Conservation (phyloP, 1,140 invertebrate species). For the Druon quercuslanigerum region DNA sequence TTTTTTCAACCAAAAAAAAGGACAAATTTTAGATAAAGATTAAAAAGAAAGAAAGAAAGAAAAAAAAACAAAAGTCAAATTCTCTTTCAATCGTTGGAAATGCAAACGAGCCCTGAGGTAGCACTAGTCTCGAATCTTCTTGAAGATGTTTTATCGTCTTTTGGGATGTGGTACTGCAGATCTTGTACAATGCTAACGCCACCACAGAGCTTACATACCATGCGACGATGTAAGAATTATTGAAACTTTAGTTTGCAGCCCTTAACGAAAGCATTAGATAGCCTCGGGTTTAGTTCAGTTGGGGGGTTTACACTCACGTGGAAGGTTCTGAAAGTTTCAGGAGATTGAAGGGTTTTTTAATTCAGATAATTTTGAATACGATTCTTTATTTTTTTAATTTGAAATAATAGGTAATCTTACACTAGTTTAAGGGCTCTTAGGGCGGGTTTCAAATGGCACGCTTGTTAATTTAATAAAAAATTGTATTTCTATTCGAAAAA, state of each 20-base stretch:
- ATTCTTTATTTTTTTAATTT: too few species aligned
- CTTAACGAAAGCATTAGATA: slow-evolving; percentile 7
- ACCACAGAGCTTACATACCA: slow-evolving; percentile 41
- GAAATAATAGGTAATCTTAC: too few species aligned
- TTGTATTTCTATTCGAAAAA: too few species aligned
- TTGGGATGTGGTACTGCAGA: too few species aligned
- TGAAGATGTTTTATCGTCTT: slow-evolving; percentile 42
- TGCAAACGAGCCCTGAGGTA: slow-evolving; percentile 40
- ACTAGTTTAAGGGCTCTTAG: too few species aligned
- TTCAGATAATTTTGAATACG: too few species aligned
- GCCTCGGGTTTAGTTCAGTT: too few species aligned
- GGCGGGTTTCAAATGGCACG: too few species aligned
- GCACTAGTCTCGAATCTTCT: slow-evolving; percentile 45
- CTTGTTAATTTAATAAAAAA: too few species aligned
- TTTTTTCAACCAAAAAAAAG: slow-evolving; percentile 53
- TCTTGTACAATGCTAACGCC: slow-evolving; percentile 37
- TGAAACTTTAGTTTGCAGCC: neutral
- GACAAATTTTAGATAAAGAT: slow-evolving; percentile 26
- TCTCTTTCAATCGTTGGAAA: slow-evolving; percentile 28
- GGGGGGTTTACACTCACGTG: too few species aligned
- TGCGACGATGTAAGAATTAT: slow-evolving; percentile 55
- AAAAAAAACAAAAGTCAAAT: slow-evolving; percentile 31
- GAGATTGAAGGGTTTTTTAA: too few species aligned
- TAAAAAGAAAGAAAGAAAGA: slow-evolving; percentile 22
- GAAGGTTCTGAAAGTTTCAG: too few species aligned